Conservation (phyloP, 2,797 vertebrate genomes). For the Typhlichthys eigenmanni region DNA sequence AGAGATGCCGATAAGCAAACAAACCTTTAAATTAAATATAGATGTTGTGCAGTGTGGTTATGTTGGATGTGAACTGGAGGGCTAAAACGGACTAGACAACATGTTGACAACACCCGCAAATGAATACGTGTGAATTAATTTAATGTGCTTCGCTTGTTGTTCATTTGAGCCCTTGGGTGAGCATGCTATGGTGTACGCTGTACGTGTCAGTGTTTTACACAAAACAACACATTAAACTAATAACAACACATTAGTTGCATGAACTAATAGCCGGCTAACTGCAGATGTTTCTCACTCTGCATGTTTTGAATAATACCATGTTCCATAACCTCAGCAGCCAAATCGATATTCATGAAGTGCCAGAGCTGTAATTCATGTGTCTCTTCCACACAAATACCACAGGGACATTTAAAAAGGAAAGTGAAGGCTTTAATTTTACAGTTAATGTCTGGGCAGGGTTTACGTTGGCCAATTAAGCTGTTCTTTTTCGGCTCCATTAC, state of each 20-base stretch:
- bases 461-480: conserved; percentile 55
- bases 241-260: conserved; percentile 40
- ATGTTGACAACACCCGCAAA: conserved; percentile 22
- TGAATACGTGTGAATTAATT: conserved; percentile 2
- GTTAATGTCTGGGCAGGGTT: conserved; percentile 51
- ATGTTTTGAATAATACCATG: conserved; percentile 51
- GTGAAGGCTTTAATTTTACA: conserved; percentile 48
- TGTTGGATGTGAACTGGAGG: not conserved
- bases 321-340: conserved; percentile 45
- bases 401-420: conserved; percentile 55
- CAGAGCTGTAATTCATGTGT: conserved; percentile 56
- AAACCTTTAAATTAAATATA: conserved; percentile 8
- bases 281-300: conserved; percentile 40
- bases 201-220: conserved; percentile 26
- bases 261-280: conserved; percentile 54
- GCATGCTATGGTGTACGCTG: conserved; percentile 2
- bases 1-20: conserved; percentile 18
- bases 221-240: conserved; percentile 56
- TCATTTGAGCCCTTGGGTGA: conserved; percentile 6
- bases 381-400: conserved; percentile 47
- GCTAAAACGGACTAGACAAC: conserved; percentile 22
- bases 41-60: not conserved
- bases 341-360: conserved; percentile 56
- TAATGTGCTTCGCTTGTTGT: conserved; percentile 17
- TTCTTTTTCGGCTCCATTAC: conserved; percentile 60